Evolutionary conservation across 2,888 invertebrate genomes (phyloP), one percentile per base, ranked within the genome.

Genomic region (Eupithecia abbreviata): DNA sequence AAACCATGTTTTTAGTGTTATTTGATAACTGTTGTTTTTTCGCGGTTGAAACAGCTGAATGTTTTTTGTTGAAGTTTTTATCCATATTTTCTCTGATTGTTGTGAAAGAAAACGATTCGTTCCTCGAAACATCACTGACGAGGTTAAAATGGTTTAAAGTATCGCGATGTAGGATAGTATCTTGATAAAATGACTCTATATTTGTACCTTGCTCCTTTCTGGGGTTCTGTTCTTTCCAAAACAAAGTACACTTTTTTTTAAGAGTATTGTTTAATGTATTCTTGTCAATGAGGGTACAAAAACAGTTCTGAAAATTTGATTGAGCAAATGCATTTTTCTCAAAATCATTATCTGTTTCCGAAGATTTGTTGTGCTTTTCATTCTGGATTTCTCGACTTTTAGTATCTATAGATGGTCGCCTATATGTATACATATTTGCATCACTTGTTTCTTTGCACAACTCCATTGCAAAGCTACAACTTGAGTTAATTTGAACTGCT

Each of bases 401-500:
- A 18, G 3, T 58, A n/a, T 18, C 58, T 58, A 18, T 18, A 58
- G 10, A 58, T 58, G 58, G 58, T 30, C 62, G 30, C 10, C 10
- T 62, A 62, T 30, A 62, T 62, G 30, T 12, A 62, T 62, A 12
- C 1, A 4, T 18, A 10, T 62, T 62, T 30, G 62, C 10, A 30
- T 62, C 62, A 62, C 62, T 12, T 62, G 30, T 18, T 62, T 62
- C 62, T 62, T 62, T 62, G 13, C 58, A 18, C n/a, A 58, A 58
- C 30, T 62, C 10, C 62, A 30, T 62, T 58, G 9, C 58, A 58
- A 58, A 9, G 62, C 62, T 62, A 30, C 58, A 58, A 58, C 45
- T 42, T 68, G 67, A 68, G 41, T 45, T n/a, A 4, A 68, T 68
- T 68, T 68, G 67, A 43, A 68, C 45, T 18, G 67, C 67, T 43